These are phyloP conservation scores for Mareca penelope DNA, from an alignment of 2,797 vertebrate genomes.

Conservation along the genomic window DNA sequence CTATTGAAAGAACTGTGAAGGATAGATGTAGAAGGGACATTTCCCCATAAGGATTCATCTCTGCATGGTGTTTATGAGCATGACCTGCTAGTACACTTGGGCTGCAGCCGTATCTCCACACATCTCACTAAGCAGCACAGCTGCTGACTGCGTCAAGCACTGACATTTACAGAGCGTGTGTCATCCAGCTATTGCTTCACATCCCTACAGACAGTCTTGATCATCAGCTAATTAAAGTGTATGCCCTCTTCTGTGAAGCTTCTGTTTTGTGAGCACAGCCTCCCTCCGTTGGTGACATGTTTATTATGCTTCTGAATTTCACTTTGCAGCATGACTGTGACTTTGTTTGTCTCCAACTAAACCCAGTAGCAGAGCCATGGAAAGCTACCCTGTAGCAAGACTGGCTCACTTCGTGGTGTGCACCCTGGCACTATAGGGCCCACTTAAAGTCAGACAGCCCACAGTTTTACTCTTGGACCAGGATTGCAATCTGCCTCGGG, in stretches of 20 bases:
- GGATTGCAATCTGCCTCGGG: background rate
- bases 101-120: background rate
- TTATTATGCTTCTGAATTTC: background rate
- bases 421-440: background rate
- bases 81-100: background rate
- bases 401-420: background rate
- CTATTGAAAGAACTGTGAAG: background rate
- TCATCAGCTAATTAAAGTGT: constrained; percentile 34
- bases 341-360: background rate
- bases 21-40: background rate
- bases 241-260: background rate
- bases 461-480: background rate
- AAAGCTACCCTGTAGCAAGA: background rate
- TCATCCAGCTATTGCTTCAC: background rate
- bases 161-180: background rate
- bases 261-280: background rate
- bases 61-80: background rate
- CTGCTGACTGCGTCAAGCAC: background rate
- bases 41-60: background rate
- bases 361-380: background rate
- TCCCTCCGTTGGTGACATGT: background rate
- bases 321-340: background rate
- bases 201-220: background rate
- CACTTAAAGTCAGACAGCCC: background rate
- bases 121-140: background rate